Percentiles rank a stretch among this genome's conserved stretches.
phyloP scores from a whole-genome alignment of 2,888 invertebrate species.

The Mesorhabditis sp. region DNA sequence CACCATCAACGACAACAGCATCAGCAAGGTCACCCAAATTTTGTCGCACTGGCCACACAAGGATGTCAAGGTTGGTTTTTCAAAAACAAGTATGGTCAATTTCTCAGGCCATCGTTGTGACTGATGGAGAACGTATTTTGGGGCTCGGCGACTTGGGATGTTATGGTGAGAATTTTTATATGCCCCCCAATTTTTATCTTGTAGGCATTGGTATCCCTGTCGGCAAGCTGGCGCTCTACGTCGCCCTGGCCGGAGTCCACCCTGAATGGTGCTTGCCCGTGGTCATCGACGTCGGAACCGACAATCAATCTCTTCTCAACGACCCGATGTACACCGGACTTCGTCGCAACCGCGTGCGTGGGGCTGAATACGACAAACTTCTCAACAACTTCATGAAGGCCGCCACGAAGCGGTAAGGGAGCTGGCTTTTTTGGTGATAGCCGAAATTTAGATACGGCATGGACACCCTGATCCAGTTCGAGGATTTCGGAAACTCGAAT shows the following conservation, averaged over 20 bases:
- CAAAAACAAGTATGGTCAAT: slow-evolving; percentile 52
- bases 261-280: slow-evolving; percentile 92
- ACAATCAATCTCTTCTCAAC: slow-evolving; percentile 69
- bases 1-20: slow-evolving; percentile 81
- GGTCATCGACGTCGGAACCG: slow-evolving; percentile 72
- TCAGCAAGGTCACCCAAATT: slow-evolving; percentile 85
- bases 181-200: not conserved
- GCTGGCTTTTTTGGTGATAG: not conserved
- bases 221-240: slow-evolving; percentile 92
- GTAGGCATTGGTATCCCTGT: slow-evolving; percentile 88
- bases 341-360: slow-evolving; percentile 77
- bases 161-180: slow-evolving; percentile 64
- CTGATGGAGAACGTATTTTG: slow-evolving; percentile 94
- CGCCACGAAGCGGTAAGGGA: slow-evolving; percentile 25
- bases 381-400: slow-evolving; percentile 89
- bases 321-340: slow-evolving; percentile 94
- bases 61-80: slow-evolving; percentile 60
- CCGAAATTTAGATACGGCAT: slow-evolving; percentile 61
- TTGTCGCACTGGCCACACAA: slow-evolving; percentile 81
- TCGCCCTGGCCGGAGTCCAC: slow-evolving; percentile 87
- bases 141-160: slow-evolving; percentile 90
- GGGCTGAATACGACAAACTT: slow-evolving; percentile 82
- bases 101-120: slow-evolving; percentile 75
- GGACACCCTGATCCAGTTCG: slow-evolving; percentile 73
- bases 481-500: slow-evolving; percentile 96